Percentiles rank a stretch among this genome's conserved stretches.
Evolutionary conservation across 1,140 invertebrate genomes (phyloP).

Genomic region (Brachionus paranguensis): DNA sequence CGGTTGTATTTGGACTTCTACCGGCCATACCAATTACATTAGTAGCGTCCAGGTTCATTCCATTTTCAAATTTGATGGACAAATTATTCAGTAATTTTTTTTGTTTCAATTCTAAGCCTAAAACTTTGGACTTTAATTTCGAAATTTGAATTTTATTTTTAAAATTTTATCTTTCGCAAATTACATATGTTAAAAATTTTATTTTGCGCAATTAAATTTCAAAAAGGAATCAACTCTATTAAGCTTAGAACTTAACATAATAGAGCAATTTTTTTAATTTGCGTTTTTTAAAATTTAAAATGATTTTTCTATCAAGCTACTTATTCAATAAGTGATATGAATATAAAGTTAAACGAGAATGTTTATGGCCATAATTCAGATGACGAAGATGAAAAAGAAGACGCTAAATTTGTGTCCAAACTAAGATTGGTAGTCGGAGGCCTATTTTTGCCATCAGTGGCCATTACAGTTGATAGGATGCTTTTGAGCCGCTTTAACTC

Average conservation of each 20-base stretch:
- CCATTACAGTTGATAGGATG: slow-evolving; percentile 68
- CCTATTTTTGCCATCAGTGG: slow-evolving; percentile 82
- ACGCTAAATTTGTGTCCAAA: slow-evolving; percentile 62
- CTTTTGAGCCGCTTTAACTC: slow-evolving; percentile 7
- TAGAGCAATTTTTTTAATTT: not conserved
- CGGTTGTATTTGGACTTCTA: not conserved
- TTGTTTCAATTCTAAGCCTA: not conserved
- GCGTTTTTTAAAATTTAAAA: not conserved
- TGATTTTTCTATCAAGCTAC: slow-evolving; percentile 2
- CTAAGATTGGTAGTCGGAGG: slow-evolving; percentile 85
- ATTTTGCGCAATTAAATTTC: not conserved
- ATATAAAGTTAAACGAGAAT: slow-evolving; percentile 18
- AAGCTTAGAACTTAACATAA: not conserved
- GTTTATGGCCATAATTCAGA: not conserved
- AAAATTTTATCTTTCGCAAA: not conserved
- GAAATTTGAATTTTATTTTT: not conserved
- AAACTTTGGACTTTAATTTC: not conserved
- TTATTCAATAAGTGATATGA: slow-evolving; percentile 14
- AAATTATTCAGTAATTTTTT: slow-evolving; percentile 2
- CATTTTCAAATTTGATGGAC: not conserved
- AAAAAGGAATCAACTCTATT: not conserved
- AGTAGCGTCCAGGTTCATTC: slow-evolving; percentile 10
- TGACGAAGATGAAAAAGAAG: slow-evolving; percentile 36
- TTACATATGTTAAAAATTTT: not conserved
- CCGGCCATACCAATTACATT: slow-evolving; percentile 2